phyloP scores from a whole-genome alignment of 2,113 vertebrate species.

The Ceyx margarethae region DNA sequence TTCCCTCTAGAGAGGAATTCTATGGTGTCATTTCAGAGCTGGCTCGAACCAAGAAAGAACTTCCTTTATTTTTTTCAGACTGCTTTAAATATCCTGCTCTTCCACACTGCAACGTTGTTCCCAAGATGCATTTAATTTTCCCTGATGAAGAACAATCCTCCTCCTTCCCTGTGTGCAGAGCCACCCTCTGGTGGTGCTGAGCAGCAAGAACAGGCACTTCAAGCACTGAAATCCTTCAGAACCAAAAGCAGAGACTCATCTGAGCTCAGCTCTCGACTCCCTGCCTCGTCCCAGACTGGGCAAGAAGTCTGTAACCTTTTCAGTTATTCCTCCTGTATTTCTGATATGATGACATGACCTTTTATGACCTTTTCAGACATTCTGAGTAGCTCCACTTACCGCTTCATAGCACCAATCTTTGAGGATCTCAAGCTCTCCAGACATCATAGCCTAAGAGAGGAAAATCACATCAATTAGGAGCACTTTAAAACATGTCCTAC shows the following conservation, averaged over 20 bases:
- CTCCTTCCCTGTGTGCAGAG: neutral
- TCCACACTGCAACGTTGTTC: too few relatives aligned
- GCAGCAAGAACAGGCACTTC: neutral
- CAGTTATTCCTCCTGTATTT: neutral
- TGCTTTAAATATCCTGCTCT: neutral
- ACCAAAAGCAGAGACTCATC: neutral
- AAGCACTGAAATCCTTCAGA: neutral
- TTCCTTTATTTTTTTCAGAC: neutral
- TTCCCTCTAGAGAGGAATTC: neutral
- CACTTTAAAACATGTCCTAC: rapidly evolving
- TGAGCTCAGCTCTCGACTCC: neutral
- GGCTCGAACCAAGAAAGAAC: neutral
- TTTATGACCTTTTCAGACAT: neutral
- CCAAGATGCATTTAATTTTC: neutral
- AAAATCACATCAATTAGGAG: neutral
- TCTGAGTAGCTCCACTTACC: slow-evolving; percentile 70
- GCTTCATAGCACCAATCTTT: slow-evolving; percentile 99
- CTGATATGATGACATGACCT: neutral
- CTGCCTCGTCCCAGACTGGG: neutral
- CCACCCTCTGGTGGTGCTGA: slow-evolving; percentile 24
- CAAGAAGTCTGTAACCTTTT: neutral
- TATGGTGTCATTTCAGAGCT: neutral
- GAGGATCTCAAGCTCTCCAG: slow-evolving; percentile 93
- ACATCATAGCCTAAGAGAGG: slow-evolving; percentile 86
- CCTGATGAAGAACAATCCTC: neutral